These are phyloP conservation scores for Synergus japonicus DNA, from an alignment of 2,888 invertebrate species.

Conservation along the genomic window DNA sequence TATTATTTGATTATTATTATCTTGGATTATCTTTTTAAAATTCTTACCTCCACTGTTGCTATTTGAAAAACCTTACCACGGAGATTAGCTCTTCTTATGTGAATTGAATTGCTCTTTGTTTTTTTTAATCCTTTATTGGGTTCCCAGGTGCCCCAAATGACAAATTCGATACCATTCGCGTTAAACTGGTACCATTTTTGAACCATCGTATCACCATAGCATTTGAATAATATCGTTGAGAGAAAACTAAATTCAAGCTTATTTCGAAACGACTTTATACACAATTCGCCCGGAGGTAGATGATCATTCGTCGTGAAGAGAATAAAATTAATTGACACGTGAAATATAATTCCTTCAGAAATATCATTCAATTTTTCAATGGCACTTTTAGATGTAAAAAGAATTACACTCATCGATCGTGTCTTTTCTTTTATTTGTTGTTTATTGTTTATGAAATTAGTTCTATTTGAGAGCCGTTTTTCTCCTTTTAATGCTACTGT, in stretches of 20 bases:
- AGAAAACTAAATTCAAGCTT: background rate
- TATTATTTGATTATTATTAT: too few species aligned
- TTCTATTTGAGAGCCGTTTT: background rate
- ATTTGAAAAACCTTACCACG: conserved; percentile 53
- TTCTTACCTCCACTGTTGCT: conserved; percentile 56
- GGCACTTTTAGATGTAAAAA: background rate
- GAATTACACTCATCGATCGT: background rate
- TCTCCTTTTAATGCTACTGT: background rate
- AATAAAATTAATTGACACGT: background rate
- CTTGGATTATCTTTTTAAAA: background rate
- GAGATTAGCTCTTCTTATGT: conserved; percentile 56
- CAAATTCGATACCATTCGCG: conserved; percentile 44
- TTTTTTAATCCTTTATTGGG: conserved; percentile 41
- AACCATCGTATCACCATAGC: conserved; percentile 48
- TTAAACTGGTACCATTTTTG: conserved; percentile 62
- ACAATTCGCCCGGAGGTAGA: background rate
- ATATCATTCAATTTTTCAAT: background rate
- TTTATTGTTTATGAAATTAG: background rate
- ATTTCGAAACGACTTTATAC: background rate
- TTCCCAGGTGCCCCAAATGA: conserved; percentile 48
- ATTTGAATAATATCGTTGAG: conserved; percentile 58
- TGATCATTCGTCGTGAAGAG: background rate
- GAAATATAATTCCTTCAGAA: background rate
- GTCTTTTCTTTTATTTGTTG: background rate
- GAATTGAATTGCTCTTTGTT: conserved; percentile 44